phyloP scores from a whole-genome alignment of 1,140 invertebrate species.

The Carcinoscorpius rotundicauda region DNA sequence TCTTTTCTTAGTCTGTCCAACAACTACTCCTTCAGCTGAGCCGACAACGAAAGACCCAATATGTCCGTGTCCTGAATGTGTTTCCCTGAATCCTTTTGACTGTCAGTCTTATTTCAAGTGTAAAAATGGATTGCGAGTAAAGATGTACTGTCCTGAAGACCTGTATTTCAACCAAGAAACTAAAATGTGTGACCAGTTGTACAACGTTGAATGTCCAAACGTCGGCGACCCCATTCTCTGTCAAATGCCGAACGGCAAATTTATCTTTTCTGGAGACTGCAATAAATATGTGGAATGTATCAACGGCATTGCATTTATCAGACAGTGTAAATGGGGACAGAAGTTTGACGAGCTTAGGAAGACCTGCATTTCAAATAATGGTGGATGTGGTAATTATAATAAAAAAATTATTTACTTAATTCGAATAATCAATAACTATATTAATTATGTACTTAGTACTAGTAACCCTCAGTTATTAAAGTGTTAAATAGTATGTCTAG shows the following conservation, averaged over 20 bases:
- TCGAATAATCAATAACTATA: too few species aligned
- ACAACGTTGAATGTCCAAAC: slow-evolving; percentile 3
- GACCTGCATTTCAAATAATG: not conserved
- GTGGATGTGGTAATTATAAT: slow-evolving; percentile 8
- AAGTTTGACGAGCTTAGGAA: slow-evolving; percentile 7
- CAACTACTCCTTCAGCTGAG: too few species aligned
- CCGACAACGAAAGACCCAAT: too few species aligned
- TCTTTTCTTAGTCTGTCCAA: too few species aligned
- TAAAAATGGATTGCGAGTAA: not conserved
- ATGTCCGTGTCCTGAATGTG: not conserved
- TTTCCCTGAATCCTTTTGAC: not conserved
- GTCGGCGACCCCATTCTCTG: slow-evolving; percentile 6
- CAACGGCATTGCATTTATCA: slow-evolving; percentile 22
- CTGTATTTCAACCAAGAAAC: slow-evolving; percentile 40
- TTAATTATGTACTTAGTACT: too few species aligned
- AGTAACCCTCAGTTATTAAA: too few species aligned
- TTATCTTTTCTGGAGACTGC: slow-evolving; percentile 14
- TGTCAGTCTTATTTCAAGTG: slow-evolving; percentile 4
- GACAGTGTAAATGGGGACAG: slow-evolving; percentile 18
- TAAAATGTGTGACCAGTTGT: slow-evolving; percentile 39
- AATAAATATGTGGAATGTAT: slow-evolving; percentile 24
- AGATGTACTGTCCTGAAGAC: slow-evolving; percentile 34
- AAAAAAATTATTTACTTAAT: too few species aligned
- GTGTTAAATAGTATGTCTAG: too few species aligned
- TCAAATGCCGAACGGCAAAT: not conserved